phyloP scores from a whole-genome alignment of 2,113 vertebrate species.

The Pagrus major region DNA sequence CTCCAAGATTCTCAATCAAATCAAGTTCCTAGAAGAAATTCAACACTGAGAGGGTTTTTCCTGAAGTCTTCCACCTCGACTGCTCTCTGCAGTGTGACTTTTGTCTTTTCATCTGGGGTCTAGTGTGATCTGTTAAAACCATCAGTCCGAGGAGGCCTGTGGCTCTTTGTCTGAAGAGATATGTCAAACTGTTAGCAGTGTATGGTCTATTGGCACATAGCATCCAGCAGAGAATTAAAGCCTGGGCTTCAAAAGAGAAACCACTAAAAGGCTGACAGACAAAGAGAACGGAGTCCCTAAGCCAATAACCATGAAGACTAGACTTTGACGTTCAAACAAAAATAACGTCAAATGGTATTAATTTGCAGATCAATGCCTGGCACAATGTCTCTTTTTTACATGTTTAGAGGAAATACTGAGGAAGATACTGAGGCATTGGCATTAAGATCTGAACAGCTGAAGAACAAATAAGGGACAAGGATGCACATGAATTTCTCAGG shows the following conservation, averaged over 20 bases:
- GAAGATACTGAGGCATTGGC: background rate
- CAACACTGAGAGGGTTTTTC: constrained; percentile 36
- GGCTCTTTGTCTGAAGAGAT: constrained; percentile 67
- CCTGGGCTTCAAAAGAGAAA: constrained; percentile 61
- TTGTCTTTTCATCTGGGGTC: constrained; percentile 57
- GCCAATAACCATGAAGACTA: constrained; percentile 35
- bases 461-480: constrained; percentile 1
- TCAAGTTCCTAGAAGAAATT: constrained; percentile 51
- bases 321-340: constrained; percentile 27
- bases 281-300: constrained; percentile 20
- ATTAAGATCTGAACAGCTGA: constrained; percentile 8
- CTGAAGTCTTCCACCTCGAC: constrained; percentile 40
- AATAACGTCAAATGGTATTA: background rate
- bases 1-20: constrained; percentile 52
- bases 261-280: constrained; percentile 42
- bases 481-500: background rate
- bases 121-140: constrained; percentile 73
- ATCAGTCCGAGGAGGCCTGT: constrained; percentile 69
- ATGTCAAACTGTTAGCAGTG: constrained; percentile 69
- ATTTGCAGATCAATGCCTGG: constrained; percentile 19
- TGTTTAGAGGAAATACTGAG: constrained; percentile 13
- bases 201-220: constrained; percentile 65
- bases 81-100: constrained; percentile 46
- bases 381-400: background rate
- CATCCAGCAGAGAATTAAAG: constrained; percentile 55